Percentiles rank a stretch among this genome's conserved stretches.
phyloP scores from a whole-genome alignment of 2,797 vertebrate species.

The Atherinosoma microstoma region DNA sequence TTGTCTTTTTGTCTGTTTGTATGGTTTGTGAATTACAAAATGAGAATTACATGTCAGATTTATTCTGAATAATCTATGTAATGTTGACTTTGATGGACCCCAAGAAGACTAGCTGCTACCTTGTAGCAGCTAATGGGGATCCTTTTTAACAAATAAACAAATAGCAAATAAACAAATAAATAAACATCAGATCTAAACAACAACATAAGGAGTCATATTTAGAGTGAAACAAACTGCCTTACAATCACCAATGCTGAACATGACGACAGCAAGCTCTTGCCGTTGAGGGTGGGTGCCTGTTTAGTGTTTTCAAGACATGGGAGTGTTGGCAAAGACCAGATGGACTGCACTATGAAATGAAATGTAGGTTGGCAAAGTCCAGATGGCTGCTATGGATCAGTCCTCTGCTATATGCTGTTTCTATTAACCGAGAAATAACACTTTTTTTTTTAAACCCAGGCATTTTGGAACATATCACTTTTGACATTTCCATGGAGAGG shows the following conservation, averaged over 20 bases:
- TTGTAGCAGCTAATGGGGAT: too few relatives aligned
- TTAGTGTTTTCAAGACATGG: conserved; percentile 39
- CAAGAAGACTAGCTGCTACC: too few relatives aligned
- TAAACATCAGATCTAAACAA: conserved; percentile 30
- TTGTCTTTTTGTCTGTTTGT: too few relatives aligned
- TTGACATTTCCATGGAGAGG: conserved; percentile 64
- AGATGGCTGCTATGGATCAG: conserved; percentile 50
- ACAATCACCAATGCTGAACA: conserved; percentile 13
- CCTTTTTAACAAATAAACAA: too few relatives aligned
- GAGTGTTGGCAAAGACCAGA: conserved; percentile 44
- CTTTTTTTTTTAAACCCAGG: conserved; percentile 23
- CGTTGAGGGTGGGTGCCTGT: conserved; percentile 14
- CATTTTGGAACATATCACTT: conserved; percentile 58
- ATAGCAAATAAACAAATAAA: too few relatives aligned
- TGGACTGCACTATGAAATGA: conserved; percentile 47
- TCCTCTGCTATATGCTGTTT: conserved; percentile 26
- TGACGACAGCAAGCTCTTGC: not conserved
- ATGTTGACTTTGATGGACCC: too few relatives aligned
- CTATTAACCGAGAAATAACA: conserved; percentile 50
- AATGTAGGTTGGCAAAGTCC: conserved; percentile 58
- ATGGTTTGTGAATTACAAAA: too few relatives aligned
- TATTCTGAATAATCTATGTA: too few relatives aligned
- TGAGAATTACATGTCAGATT: too few relatives aligned
- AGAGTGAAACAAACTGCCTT: conserved; percentile 21
- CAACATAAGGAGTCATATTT: conserved; percentile 23